These are phyloP conservation scores for Galago senegalensis DNA, from an alignment of 2,797 vertebrate genomes.

Conservation along the genomic window DNA sequence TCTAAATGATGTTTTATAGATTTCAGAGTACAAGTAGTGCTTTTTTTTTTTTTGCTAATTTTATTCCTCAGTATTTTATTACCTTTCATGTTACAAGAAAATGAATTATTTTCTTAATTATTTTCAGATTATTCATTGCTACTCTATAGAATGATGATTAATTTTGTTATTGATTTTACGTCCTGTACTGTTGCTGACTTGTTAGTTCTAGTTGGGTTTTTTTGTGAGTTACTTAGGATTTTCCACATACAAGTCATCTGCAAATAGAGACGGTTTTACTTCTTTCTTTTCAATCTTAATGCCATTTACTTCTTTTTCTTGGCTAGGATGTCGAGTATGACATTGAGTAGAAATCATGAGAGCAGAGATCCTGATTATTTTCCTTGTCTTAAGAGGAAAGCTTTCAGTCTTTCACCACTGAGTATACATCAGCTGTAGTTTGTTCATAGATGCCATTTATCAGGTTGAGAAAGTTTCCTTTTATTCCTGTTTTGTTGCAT, in stretches of 20 bases:
- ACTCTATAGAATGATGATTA: background rate
- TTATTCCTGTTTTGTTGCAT: background rate
- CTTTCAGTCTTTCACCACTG: background rate
- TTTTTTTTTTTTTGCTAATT: constrained; percentile 25
- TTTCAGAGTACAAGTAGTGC: background rate
- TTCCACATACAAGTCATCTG: background rate
- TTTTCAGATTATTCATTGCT: constrained; percentile 51
- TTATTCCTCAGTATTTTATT: constrained; percentile 61
- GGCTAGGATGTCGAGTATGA: background rate
- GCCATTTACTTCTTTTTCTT: background rate
- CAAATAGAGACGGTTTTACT: background rate
- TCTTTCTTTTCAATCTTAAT: background rate
- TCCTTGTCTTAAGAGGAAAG: background rate
- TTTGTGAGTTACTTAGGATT: background rate
- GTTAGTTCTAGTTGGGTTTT: background rate
- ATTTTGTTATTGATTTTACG: constrained; percentile 24
- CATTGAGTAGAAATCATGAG: background rate
- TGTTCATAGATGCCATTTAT: background rate
- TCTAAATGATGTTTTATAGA: background rate
- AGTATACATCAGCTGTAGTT: background rate
- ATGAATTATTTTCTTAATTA: background rate
- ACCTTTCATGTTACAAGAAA: constrained; percentile 14
- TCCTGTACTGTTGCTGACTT: background rate
- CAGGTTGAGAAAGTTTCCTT: background rate
- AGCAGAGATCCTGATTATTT: background rate